phyloP scores from a whole-genome alignment of 2,888 invertebrate species.

The Myathropa florea region DNA sequence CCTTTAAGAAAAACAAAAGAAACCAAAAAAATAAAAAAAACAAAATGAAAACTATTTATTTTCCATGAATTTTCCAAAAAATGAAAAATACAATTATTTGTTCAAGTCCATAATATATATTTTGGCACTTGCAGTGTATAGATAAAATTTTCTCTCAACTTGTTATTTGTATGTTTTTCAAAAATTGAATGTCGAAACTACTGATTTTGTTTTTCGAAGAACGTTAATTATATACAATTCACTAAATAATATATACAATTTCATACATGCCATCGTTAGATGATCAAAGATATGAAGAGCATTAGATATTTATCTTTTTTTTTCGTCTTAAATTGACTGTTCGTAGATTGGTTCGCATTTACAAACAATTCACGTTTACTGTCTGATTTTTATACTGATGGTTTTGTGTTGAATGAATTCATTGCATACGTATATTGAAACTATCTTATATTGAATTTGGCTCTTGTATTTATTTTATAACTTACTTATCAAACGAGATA shows the following conservation, averaged over 20 bases:
- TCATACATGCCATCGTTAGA: background rate
- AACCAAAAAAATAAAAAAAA: too few species aligned
- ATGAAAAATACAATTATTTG: background rate
- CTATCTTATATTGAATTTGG: background rate
- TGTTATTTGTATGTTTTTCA: background rate
- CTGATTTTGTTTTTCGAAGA: background rate
- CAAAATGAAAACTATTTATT: background rate
- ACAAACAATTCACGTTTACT: background rate
- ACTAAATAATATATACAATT: background rate
- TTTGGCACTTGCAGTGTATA: background rate
- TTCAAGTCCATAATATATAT: background rate
- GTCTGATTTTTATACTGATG: background rate
- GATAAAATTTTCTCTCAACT: background rate
- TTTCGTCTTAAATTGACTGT: background rate
- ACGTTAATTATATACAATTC: background rate
- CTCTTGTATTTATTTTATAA: constrained; percentile 15
- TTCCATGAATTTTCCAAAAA: background rate
- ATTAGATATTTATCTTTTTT: background rate
- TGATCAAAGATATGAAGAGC: background rate
- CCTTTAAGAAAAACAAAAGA: background rate
- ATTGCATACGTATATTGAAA: background rate
- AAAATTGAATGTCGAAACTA: background rate
- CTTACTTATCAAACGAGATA: background rate
- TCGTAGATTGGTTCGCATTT: background rate
- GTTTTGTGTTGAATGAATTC: background rate